Percentiles rank a stretch among this genome's conserved stretches.
These are phyloP conservation scores for Drosophila watanabei DNA, from an alignment of 1,140 invertebrate genomes.

Conservation along the genomic window DNA sequence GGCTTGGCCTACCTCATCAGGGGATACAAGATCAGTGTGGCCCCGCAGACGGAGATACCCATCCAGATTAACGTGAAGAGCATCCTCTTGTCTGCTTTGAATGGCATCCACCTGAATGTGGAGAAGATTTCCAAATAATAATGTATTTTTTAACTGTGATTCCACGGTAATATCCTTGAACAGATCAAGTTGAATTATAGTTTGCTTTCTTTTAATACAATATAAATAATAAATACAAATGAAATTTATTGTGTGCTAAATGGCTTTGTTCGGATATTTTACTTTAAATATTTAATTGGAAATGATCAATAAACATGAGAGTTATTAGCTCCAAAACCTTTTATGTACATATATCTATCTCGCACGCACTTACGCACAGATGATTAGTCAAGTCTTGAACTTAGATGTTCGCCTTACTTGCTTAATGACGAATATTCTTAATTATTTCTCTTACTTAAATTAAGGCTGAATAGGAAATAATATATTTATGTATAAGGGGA, in stretches of 20 bases:
- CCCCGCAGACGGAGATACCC: slow-evolving; percentile 49
- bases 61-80: slow-evolving; percentile 36
- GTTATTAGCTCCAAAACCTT: no score
- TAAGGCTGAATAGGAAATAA: not conserved
- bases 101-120: slow-evolving; percentile 61
- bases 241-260: not conserved
- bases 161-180: not conserved
- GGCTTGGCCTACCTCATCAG: slow-evolving; percentile 85
- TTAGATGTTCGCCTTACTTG: not conserved
- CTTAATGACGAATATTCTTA: not conserved
- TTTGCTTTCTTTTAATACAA: not conserved
- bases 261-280: not conserved
- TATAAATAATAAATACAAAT: no score
- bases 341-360: not conserved
- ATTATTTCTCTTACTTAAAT: not conserved
- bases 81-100: slow-evolving; percentile 47
- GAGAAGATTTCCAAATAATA: slow-evolving; percentile 45
- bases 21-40: slow-evolving; percentile 61
- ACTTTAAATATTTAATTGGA: not conserved
- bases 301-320: not conserved
- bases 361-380: not conserved
- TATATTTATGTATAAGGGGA: not conserved
- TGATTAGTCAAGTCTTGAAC: not conserved
- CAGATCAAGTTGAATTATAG: not conserved
- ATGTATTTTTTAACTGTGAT: not conserved